These are phyloP conservation scores for Atrichornis clamosus DNA, from an alignment of 2,113 vertebrate genomes.

Conservation along the genomic window DNA sequence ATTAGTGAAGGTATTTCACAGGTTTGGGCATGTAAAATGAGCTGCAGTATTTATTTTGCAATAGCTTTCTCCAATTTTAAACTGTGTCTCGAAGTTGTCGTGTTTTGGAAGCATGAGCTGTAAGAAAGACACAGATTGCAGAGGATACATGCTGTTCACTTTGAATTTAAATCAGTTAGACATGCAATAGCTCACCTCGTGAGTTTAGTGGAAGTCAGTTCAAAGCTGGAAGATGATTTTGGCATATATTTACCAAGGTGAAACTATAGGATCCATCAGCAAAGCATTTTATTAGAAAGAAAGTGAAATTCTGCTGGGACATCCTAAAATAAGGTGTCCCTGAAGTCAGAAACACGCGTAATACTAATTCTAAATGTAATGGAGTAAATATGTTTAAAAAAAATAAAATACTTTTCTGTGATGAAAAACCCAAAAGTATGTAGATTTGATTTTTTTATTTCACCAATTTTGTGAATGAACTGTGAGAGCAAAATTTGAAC, in stretches of 20 bases:
- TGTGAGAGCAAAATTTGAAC: neutral
- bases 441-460: neutral
- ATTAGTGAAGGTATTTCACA: conserved; percentile 31
- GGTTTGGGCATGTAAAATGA: conserved; percentile 17
- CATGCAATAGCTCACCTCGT: neutral
- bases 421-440: neutral
- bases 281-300: neutral
- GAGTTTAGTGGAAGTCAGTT: neutral
- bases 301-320: neutral
- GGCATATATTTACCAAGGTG: neutral
- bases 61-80: neutral
- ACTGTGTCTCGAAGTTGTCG: fast-evolving
- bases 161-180: conserved; percentile 8
- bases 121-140: neutral
- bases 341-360: neutral
- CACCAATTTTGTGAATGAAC: neutral
- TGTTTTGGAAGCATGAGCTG: neutral
- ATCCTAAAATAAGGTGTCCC: neutral
- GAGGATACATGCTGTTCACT: neutral
- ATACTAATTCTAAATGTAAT: neutral
- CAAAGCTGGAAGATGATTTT: neutral
- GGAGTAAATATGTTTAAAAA: neutral
- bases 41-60: neutral
- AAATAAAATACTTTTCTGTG: neutral
- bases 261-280: neutral